These are phyloP conservation scores for Nomada fucata DNA, from an alignment of 2,888 invertebrate genomes.

Conservation along the genomic window DNA sequence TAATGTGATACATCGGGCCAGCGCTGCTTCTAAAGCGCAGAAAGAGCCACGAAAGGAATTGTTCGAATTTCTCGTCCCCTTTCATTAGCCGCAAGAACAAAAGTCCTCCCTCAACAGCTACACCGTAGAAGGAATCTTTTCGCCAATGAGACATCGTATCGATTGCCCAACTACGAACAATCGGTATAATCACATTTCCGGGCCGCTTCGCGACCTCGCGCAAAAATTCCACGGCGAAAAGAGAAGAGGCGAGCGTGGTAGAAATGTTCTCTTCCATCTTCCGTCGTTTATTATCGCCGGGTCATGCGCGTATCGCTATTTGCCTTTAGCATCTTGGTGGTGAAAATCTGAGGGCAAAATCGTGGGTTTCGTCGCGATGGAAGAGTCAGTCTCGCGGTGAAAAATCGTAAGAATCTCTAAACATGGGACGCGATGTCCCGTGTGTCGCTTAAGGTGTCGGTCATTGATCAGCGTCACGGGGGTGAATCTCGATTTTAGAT, in stretches of 20 bases:
- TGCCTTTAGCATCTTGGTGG: not conserved
- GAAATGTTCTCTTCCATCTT: not conserved
- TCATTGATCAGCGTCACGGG: conserved; percentile 59
- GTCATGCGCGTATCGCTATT: not conserved
- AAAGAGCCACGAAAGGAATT: not conserved
- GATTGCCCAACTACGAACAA: conserved; percentile 22
- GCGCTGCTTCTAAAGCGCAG: not conserved
- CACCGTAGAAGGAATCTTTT: conserved; percentile 19
- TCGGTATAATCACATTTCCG: conserved; percentile 29
- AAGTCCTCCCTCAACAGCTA: not conserved
- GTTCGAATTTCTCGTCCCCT: not conserved
- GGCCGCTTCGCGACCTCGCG: conserved; percentile 12
- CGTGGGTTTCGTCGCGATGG: conserved; percentile 11
- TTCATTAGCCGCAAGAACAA: not conserved
- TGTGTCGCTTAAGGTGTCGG: conserved; percentile 37
- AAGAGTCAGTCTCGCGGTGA: not conserved
- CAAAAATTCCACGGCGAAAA: not conserved
- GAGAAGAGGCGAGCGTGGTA: not conserved
- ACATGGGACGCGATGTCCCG: conserved; percentile 26
- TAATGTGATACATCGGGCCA: not conserved
- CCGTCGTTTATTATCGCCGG: not conserved
- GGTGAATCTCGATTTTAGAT: conserved; percentile 63
- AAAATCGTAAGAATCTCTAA: conserved; percentile 56
- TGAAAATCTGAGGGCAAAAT: conserved; percentile 2
- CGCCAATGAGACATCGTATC: conserved; percentile 23